phyloP scores from a whole-genome alignment of 2,797 vertebrate species.

The Tamandua tetradactyla region DNA sequence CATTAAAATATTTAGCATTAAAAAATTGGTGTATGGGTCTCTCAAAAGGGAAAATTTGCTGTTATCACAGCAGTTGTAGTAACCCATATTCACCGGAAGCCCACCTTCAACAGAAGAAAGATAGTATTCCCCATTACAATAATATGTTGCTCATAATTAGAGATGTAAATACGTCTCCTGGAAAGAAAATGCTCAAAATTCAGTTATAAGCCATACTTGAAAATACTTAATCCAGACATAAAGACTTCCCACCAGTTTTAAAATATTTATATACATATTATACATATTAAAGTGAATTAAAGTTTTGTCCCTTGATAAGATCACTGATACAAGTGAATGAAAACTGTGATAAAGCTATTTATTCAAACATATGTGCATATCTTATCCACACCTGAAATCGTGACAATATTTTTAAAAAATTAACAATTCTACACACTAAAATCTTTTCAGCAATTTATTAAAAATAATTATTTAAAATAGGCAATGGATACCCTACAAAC shows the following conservation, averaged over 20 bases:
- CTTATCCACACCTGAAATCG: not conserved
- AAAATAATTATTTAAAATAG: not conserved
- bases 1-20: not conserved
- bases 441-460: not conserved
- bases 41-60: not conserved
- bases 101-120: not conserved
- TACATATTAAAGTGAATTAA: conserved; percentile 7
- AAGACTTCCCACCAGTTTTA: not conserved
- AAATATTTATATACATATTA: not conserved
- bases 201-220: not conserved
- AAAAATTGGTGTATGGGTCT: not conserved
- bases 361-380: not conserved
- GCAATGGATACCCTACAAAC: not conserved
- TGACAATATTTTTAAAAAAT: not conserved
- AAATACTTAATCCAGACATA: not conserved
- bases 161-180: not conserved
- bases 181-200: not conserved
- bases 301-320: not conserved
- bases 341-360: not conserved
- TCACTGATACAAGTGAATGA: not conserved
- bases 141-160: not conserved
- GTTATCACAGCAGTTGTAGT: not conserved
- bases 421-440: not conserved
- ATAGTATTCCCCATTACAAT: not conserved
- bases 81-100: not conserved